phyloP scores from a whole-genome alignment of 2,888 invertebrate species.

The Megalurothrips usitatus region DNA sequence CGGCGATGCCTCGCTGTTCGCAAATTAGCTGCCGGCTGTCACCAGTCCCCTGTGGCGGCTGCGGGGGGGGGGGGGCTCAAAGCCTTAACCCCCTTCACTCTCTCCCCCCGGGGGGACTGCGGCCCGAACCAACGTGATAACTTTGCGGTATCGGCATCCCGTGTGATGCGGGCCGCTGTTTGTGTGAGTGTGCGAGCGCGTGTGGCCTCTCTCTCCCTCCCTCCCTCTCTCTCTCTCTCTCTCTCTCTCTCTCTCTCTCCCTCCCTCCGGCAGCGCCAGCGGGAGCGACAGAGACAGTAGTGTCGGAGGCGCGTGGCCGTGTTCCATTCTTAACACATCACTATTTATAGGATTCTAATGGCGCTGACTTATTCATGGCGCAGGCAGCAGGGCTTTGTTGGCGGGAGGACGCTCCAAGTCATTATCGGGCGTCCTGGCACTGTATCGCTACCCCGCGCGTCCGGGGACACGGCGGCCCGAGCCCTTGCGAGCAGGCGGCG shows the following conservation, averaged over 20 bases:
- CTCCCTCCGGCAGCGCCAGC: not conserved
- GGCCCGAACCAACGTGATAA: not conserved
- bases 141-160: constrained; percentile 1
- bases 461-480: too few relatives aligned
- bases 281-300: not conserved
- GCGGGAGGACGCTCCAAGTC: not conserved
- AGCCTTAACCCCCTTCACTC: too few relatives aligned
- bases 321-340: constrained; percentile 20
- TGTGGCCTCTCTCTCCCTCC: not conserved
- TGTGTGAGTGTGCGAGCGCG: not conserved
- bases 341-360: constrained; percentile 25
- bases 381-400: not conserved
- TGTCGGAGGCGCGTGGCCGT: not conserved
- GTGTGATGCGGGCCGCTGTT: not conserved
- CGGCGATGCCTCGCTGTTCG: too few relatives aligned
- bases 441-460: not conserved
- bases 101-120: too few relatives aligned
- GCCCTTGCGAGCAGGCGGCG: too few relatives aligned
- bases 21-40: too few relatives aligned
- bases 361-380: constrained; percentile 17
- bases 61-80: too few relatives aligned
- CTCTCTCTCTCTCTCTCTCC: not conserved
- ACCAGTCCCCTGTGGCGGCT: too few relatives aligned
- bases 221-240: too few relatives aligned
- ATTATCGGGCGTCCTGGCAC: not conserved